Base-by-base conservation (phyloP, 2,113 vertebrate species). In the Antechinus flavipes region DNA sequence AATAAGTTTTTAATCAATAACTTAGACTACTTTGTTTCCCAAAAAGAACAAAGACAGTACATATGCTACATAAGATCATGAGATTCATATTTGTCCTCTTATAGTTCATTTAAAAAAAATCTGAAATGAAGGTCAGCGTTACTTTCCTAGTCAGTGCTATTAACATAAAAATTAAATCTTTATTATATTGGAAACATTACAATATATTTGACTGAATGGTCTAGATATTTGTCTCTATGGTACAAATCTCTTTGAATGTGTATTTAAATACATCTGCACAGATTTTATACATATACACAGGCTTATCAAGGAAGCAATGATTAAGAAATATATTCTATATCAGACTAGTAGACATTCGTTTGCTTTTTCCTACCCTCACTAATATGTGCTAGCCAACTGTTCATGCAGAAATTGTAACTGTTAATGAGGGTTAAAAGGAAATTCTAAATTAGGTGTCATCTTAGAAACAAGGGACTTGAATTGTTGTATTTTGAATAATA, bases 381-480 rank as follows among this genome's bases (percentile, higher is more conserved):
- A 98, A 97, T 97, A 96, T 98, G 97, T 97, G 94, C 97, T 98
- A 98, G 97, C 97, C 98, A 98, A 98, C 98, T 98, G 98, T 98
- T 98, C 98, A 98, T 98, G 97, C 98, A 98, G 97, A 98, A 98
- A 99, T 98, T 98, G 98, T 98, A 97, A 97, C 95, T 97, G 98
- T 98, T 99, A 98, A 99, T 98, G 98, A 98, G 98, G 98, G 97
- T 98, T 98, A 98, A 98, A 98, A 98, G 94, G 98, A 98, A 98
- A 97, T 97, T 98, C 98, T 98, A 98, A 98, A 98, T 98, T 97
- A 98, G 98, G 98, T 97, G 98, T 98, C 98, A 98, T 97, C 95
- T 94, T 95, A 96, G 95, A 94, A 98, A 98, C 97, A 98, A 98
- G 97, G 97, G 96, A 97, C 94, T 3, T 76, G 96, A 94, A 98